phyloP scores from a whole-genome alignment of 2,113 vertebrate genomes.

The Zosterops pallidus region DNA sequence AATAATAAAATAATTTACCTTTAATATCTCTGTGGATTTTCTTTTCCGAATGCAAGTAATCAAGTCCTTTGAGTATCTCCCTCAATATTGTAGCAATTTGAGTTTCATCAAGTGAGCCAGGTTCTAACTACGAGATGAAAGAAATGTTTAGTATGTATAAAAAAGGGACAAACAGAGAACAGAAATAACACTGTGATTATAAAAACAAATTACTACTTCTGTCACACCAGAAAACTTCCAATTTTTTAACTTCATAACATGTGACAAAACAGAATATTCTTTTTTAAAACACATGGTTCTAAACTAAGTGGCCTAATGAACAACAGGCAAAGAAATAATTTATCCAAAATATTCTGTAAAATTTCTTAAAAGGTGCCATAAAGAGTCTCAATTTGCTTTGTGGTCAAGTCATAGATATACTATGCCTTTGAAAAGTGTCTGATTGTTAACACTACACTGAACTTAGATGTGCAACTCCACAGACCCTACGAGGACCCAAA shows the following conservation, averaged over 20 bases:
- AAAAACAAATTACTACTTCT: background rate
- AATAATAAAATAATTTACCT: conserved; percentile 73
- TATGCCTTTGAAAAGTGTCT: background rate
- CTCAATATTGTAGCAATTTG: conserved; percentile 96
- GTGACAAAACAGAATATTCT: background rate
- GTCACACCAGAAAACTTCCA: background rate
- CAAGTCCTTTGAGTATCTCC: conserved; percentile 95
- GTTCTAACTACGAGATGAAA: conserved; percentile 84
- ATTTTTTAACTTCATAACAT: background rate
- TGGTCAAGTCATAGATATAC: background rate
- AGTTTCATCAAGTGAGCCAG: conserved; percentile 90
- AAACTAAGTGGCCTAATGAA: background rate
- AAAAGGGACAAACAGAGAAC: background rate
- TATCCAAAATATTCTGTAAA: background rate
- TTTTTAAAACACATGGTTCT: background rate
- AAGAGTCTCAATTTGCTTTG: background rate
- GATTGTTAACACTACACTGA: background rate
- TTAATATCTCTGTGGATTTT: conserved; percentile 99
- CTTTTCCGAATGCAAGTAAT: conserved; percentile 98
- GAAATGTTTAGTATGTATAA: background rate
- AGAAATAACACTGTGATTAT: background rate
- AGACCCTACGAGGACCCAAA: background rate
- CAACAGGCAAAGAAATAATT: background rate
- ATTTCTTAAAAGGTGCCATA: background rate
- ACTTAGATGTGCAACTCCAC: background rate